phyloP scores from a whole-genome alignment of 2,113 vertebrate genomes.

The Nyctereutes procyonoides region DNA sequence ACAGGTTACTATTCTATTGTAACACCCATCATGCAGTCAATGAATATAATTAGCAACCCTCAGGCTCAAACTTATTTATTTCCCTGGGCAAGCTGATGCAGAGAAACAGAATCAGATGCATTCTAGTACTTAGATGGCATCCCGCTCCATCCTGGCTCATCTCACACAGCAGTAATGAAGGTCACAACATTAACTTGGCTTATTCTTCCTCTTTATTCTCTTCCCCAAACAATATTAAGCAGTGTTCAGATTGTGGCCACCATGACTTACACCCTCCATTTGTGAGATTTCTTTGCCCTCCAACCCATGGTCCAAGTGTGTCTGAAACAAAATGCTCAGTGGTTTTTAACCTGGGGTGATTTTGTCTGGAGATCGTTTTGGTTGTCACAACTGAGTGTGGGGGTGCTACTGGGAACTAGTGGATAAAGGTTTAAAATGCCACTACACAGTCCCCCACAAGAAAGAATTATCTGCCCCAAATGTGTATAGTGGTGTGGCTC shows the following conservation, averaged over 20 bases:
- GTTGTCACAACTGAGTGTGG: neutral
- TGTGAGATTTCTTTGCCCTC: slow-evolving; percentile 9
- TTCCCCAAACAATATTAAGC: neutral
- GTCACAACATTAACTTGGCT: neutral
- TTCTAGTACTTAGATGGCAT: neutral
- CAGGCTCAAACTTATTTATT: neutral
- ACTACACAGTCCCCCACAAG: neutral
- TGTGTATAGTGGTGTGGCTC: neutral
- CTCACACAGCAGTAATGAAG: neutral
- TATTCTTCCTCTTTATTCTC: neutral
- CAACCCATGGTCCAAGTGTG: neutral
- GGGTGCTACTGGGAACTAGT: neutral
- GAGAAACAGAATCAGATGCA: neutral
- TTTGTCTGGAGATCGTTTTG: neutral
- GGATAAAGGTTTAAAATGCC: neutral
- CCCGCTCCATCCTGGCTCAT: neutral
- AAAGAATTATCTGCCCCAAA: neutral
- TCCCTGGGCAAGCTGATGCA: neutral
- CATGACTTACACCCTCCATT: neutral
- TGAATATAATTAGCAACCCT: slow-evolving; percentile 28
- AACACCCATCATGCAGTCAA: neutral
- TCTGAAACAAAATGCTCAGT: neutral
- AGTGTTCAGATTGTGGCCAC: neutral
- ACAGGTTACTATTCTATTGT: slow-evolving; percentile 40
- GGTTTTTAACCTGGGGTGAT: neutral